A percentile compares a stretch with the other conserved stretches of the same genome.
Evolutionary conservation across 2,888 invertebrate genomes (phyloP).

Genomic region (Megastigmus dorsalis): DNA sequence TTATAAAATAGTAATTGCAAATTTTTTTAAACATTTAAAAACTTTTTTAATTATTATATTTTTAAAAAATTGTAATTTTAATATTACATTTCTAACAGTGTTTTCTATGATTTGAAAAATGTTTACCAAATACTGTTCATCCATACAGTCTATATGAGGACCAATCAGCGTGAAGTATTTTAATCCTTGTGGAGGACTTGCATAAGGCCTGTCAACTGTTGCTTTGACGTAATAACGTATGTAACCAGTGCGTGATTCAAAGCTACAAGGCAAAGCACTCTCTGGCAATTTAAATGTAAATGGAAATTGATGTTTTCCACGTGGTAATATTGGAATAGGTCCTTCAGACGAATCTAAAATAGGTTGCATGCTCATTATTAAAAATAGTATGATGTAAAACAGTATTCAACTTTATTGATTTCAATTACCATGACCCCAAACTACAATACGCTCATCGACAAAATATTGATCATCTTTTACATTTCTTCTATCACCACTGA

Average conservation of each 20-base stretch:
- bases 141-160: slow-evolving; percentile 87
- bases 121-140: slow-evolving; percentile 83
- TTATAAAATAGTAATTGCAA: too few species aligned
- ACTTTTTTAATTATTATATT: background rate
- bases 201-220: slow-evolving; percentile 85
- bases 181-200: slow-evolving; percentile 86
- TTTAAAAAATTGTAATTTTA: background rate
- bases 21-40: too few species aligned
- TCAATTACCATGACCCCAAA: slow-evolving; percentile 83
- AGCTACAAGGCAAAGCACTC: slow-evolving; percentile 84
- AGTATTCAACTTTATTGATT: background rate
- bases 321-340: slow-evolving; percentile 81
- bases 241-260: slow-evolving; percentile 84
- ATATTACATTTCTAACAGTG: too few species aligned
- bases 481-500: slow-evolving; percentile 83
- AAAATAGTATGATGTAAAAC: background rate
- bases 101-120: too few species aligned
- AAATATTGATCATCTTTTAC: slow-evolving; percentile 87
- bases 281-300: slow-evolving; percentile 83
- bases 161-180: slow-evolving; percentile 88
- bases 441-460: slow-evolving; percentile 82
- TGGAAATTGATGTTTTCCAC: slow-evolving; percentile 83
- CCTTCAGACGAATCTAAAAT: slow-evolving; percentile 77
- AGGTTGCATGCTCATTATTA: slow-evolving; percentile 14
- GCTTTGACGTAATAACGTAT: slow-evolving; percentile 85